phyloP scores from a whole-genome alignment of 2,113 vertebrate species.

The Dicentrarchus labrax region DNA sequence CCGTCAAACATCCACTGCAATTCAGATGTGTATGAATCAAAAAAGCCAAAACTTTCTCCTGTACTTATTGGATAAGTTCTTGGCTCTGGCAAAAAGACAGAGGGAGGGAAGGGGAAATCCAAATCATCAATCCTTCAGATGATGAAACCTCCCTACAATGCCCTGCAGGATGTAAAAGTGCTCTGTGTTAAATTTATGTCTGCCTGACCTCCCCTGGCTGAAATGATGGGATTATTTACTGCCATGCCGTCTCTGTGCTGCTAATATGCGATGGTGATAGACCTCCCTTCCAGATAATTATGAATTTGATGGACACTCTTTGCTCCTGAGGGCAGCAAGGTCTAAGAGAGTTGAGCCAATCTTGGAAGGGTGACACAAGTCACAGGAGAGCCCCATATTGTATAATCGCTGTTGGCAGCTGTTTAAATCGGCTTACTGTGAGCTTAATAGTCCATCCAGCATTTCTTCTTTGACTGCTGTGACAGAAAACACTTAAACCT shows the following conservation, averaged over 20 bases:
- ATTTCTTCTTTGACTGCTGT: conserved; percentile 17
- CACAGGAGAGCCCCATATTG: conserved; percentile 61
- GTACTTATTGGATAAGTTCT: conserved; percentile 30
- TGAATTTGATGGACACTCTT: conserved; percentile 69
- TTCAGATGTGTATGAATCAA: conserved; percentile 29
- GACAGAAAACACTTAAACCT: conserved; percentile 31
- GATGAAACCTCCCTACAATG: conserved; percentile 68
- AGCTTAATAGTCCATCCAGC: conserved; percentile 37
- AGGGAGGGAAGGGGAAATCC: conserved; percentile 26
- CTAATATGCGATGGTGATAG: conserved; percentile 64
- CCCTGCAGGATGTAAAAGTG: conserved; percentile 68
- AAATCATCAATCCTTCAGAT: conserved; percentile 59
- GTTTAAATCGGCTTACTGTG: conserved; percentile 65
- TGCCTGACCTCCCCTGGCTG: conserved; percentile 66
- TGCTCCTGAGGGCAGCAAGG: conserved; percentile 62
- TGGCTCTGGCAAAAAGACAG: not conserved
- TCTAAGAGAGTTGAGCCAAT: conserved; percentile 70
- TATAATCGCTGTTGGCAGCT: conserved; percentile 71
- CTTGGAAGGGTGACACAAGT: conserved; percentile 65
- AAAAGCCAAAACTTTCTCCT: conserved; percentile 13
- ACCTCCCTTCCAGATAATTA: conserved; percentile 71
- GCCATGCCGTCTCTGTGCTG: conserved; percentile 58
- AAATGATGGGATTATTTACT: conserved; percentile 77
- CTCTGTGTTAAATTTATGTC: conserved; percentile 70
- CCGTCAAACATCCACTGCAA: not conserved